Base-by-base conservation (phyloP, 2,888 invertebrate genomes). In the Nemoura dubitans region DNA sequence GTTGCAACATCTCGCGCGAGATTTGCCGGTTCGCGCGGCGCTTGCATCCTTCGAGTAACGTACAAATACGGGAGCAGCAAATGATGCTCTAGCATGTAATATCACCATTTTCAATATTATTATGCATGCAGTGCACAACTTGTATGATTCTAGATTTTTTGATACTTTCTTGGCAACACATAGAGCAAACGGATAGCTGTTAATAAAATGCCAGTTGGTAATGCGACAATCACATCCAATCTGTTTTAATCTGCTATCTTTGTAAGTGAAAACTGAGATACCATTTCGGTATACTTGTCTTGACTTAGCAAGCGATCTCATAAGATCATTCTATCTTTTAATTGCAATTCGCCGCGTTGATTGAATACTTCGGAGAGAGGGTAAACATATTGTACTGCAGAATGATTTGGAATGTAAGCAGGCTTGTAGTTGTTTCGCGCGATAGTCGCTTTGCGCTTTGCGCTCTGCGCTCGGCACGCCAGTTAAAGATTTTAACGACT, bases 81-180 rank as follows among this genome's bases (percentile, higher is more conserved):
- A 87, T 87, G 86, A 59, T 59, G 59, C 16, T 59, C 59, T 21
- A 7, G 6, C 16, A 59, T 82, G 86, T 87, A 87, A 88, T 87
- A 87, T 87, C 86, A 87, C 86, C 86, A 87, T 87, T 88, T 87
- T 87, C 86, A 88, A 88, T 87, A 81, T 29, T 83, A 88, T 59
- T 59, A 59, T 59, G 10, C 21, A 59, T 87, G 87, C 85, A 83
- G 26, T 83, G 42, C 42, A 85, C 86, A 83, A 86, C 87, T 85
- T 86, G 87, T 86, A 85, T 86, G 85, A 87, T 59, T 59, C 59
- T 14, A 59, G 83, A 83, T 87, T 85, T 59, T 59, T 59, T 59
- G 59, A 59, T 59, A 59, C 16, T 36, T 36, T 36, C 59, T 59
- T 59, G 59, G 59, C 59, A 59, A 7, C 59, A 14, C 2, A 21